These are phyloP conservation scores for Hesperophylax magnus DNA, from an alignment of 1,140 invertebrate species.

Conservation along the genomic window DNA sequence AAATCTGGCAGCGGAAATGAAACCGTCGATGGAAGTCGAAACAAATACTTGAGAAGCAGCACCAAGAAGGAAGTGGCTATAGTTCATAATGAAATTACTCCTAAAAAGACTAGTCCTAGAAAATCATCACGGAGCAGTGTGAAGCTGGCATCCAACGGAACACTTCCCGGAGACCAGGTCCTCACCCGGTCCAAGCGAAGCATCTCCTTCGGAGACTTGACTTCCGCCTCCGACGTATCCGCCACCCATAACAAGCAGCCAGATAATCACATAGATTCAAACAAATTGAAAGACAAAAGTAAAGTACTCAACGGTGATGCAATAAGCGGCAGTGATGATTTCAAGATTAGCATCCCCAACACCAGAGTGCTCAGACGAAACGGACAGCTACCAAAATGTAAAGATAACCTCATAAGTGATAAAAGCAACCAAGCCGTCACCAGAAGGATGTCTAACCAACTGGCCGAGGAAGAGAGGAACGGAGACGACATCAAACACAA, in stretches of 20 bases:
- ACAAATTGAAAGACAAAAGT: conserved; percentile 2
- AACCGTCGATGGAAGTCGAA: neutral
- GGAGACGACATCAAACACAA: conserved; percentile 7
- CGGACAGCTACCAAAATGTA: conserved; percentile 24
- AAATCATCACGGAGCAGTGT: conserved; percentile 37
- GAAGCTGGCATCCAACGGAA: conserved; percentile 30
- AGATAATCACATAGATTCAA: neutral
- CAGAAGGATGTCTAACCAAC: conserved; percentile 24
- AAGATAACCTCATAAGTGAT: neutral
- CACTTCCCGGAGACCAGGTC: conserved; percentile 3
- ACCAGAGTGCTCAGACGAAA: conserved; percentile 34
- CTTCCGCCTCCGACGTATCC: neutral
- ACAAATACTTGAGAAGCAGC: conserved; percentile 28
- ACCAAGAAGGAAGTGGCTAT: neutral
- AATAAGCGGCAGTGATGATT: conserved; percentile 10
- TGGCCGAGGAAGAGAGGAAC: conserved; percentile 18
- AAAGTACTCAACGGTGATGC: neutral
- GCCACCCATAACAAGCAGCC: neutral
- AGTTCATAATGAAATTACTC: conserved; percentile 37
- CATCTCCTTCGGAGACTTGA: conserved; percentile 41
- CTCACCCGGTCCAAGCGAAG: conserved; percentile 39
- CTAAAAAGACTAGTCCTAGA: conserved; percentile 49
- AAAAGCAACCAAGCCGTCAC: conserved; percentile 6
- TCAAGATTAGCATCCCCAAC: conserved; percentile 18
- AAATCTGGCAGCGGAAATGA: neutral